Base-by-base conservation (phyloP, 92 coral and sea anemone genomes). In the Anthopleura xanthogrammica region DNA sequence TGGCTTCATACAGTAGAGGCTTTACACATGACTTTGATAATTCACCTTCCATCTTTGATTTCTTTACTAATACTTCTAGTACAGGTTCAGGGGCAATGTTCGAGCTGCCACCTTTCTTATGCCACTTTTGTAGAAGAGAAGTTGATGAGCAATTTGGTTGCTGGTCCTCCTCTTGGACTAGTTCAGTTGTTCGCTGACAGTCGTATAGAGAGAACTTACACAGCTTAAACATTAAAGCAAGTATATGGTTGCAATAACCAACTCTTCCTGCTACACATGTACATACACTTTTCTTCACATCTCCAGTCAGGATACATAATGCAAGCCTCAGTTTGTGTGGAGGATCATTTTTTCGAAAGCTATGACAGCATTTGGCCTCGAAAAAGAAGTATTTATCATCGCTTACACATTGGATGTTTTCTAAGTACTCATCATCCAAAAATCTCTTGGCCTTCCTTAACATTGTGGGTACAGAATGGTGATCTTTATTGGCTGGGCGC, bases 231-330 rank as follows among this genome's bases (percentile, higher is more conserved):
- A 85, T 81, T 50, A 89, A 75, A 3, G 89, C 89, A n/a, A 89
- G 71, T 14, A 85, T 39, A 48, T 89, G 87, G 72, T 89, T 85
- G 66, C 92, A 89, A 54, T 78, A 86, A 7, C 92, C 89, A 20
- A 71, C 77, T 66, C 78, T 89, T 5, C 92, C 87, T 42, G 87
- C 92, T 80, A 71, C 80, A 80, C 92, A 89, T 14, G 86, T 50
- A 77, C 89, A 89, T 62, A 60, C 48, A 68, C 84, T 82, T 81
- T 77, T 42, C 12, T 55, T 56, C 14, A 89, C 92, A 55, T 71
- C 36, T 8, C 82, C 89, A 57, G 92, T 80, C 5, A 89, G 65
- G 39, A 89, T 65, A 60, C 89, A 85, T 48, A 87, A 12, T 16
- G 87, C 86, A 52, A 90, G 17, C 12, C 12, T 58, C 12, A 58